phyloP scores from a whole-genome alignment of 2,113 vertebrate genomes.

The Sporophila hypoxantha region DNA sequence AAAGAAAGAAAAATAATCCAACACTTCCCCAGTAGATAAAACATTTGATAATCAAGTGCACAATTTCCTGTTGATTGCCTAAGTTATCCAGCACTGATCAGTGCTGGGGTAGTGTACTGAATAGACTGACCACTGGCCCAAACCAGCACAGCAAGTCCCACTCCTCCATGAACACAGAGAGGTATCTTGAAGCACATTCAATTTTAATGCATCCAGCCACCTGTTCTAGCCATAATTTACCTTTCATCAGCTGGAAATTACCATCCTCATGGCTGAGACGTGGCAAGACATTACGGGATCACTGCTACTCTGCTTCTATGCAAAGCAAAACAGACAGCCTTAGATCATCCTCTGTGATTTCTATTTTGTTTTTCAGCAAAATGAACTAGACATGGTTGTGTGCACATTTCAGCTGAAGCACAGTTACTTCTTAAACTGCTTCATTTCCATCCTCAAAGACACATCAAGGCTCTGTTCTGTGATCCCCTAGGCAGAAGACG shows the following conservation, averaged over 20 bases:
- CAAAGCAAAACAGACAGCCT: conserved; percentile 20
- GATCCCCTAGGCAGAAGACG: conserved; percentile 19
- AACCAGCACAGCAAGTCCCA: not conserved
- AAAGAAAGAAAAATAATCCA: not conserved
- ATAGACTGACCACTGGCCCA: not conserved
- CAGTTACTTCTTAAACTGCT: not conserved
- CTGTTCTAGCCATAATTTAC: not conserved
- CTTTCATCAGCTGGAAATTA: conserved; percentile 38
- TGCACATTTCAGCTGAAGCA: not conserved
- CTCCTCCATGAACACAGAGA: not conserved
- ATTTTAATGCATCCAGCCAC: not conserved
- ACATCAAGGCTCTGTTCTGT: conserved; percentile 9
- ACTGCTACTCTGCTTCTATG: not conserved
- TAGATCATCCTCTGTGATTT: conserved; percentile 34
- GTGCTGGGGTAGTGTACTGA: not conserved
- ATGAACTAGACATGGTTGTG: not conserved
- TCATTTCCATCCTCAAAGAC: conserved; percentile 29
- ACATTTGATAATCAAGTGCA: not conserved
- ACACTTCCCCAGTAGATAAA: not conserved
- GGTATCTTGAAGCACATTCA: not conserved
- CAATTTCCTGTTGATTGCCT: not conserved
- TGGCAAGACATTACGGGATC: not conserved
- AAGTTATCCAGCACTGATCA: not conserved
- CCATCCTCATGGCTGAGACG: not conserved
- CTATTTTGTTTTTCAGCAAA: conserved; percentile 28